Evolutionary conservation across 2,888 invertebrate species (phyloP).

Genomic region (Venusia cambrica): DNA sequence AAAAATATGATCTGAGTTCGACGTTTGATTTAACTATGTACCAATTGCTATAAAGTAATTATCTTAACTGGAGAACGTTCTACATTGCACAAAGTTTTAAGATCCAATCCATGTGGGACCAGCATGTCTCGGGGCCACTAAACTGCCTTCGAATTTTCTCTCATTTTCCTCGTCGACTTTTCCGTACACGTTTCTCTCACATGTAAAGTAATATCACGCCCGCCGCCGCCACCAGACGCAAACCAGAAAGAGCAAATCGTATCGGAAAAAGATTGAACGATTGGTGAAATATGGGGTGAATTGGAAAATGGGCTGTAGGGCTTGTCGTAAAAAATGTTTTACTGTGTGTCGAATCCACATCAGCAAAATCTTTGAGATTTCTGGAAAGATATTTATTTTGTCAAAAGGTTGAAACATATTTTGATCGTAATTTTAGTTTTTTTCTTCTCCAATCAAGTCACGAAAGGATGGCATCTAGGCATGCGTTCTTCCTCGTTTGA

Average conservation of each 20-base stretch:
- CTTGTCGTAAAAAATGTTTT: conserved; percentile 31
- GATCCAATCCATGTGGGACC: too few species aligned
- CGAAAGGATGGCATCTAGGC: too few species aligned
- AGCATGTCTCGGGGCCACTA: too few species aligned
- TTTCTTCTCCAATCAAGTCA: too few species aligned
- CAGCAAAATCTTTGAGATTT: conserved; percentile 28
- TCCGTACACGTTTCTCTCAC: conserved; percentile 1
- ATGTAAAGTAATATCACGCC: conserved; percentile 28
- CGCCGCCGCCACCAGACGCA: conserved; percentile 31
- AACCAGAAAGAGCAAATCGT: conserved; percentile 28
- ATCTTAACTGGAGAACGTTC: too few species aligned
- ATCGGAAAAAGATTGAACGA: conserved; percentile 34
- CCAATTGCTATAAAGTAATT: too few species aligned
- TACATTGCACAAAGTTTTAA: too few species aligned
- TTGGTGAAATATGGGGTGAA: conserved; percentile 33
- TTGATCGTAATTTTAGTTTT: too few species aligned
- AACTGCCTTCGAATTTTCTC: too few species aligned
- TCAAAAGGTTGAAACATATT: conserved; percentile 19
- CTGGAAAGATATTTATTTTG: conserved; percentile 23
- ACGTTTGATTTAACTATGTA: too few species aligned
- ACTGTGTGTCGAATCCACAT: conserved; percentile 24
- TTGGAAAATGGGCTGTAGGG: conserved; percentile 29
- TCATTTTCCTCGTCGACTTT: not conserved
- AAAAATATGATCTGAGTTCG: too few species aligned
- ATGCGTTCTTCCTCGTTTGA: too few species aligned